These are phyloP conservation scores for Leptinotarsa rubiginosa DNA, from an alignment of 2,888 invertebrate species.

Conservation along the genomic window DNA sequence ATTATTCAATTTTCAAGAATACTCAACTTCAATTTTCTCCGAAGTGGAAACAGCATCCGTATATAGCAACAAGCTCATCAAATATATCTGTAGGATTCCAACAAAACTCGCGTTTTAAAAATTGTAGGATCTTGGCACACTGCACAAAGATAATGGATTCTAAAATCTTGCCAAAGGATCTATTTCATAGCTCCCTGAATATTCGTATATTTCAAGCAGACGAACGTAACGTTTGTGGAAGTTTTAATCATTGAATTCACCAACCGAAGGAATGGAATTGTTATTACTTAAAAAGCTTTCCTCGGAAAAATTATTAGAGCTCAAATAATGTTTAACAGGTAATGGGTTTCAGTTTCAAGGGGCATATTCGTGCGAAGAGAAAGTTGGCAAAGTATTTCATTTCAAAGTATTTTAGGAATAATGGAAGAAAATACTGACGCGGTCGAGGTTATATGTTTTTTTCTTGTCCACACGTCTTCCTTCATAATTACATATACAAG, in stretches of 20 bases:
- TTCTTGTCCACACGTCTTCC: no score
- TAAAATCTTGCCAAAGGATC: constrained; percentile 50
- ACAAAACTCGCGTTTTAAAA: constrained; percentile 38
- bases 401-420: neutral
- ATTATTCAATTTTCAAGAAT: neutral
- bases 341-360: constrained; percentile 8
- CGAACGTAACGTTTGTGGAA: constrained; percentile 38
- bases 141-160: constrained; percentile 49
- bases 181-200: constrained; percentile 42
- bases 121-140: constrained; percentile 48
- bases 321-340: constrained; percentile 8
- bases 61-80: constrained; percentile 36
- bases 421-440: no score
- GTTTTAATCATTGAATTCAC: constrained; percentile 43
- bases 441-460: no score
- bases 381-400: neutral
- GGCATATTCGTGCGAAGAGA: neutral
- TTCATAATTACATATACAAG: no score
- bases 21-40: neutral
- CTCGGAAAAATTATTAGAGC: constrained; percentile 25
- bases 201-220: constrained; percentile 25
- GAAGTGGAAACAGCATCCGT: neutral
- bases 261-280: constrained; percentile 33
- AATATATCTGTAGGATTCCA: constrained; percentile 20
- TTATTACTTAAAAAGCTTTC: constrained; percentile 33